Evolutionary conservation across 2,888 invertebrate genomes (phyloP).

Genomic region (Agrotis puta): DNA sequence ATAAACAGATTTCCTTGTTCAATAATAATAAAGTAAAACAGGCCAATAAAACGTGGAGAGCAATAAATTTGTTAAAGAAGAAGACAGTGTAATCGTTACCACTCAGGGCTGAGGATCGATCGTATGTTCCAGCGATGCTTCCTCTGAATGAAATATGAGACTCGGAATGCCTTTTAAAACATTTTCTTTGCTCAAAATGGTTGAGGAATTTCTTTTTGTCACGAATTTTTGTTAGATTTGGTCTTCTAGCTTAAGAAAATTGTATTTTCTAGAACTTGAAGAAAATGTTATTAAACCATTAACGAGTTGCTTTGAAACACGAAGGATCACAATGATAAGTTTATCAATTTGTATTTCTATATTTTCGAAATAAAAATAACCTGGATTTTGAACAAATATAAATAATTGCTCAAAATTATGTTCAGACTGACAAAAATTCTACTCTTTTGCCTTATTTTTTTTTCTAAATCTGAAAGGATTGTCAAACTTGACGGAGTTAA

Average conservation of each 20-base stretch:
- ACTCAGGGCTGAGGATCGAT: slow-evolving; percentile 53
- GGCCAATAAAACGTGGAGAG: slow-evolving; percentile 46
- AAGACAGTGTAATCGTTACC: slow-evolving; percentile 50
- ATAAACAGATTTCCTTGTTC: slow-evolving; percentile 34
- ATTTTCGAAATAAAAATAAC: too few species aligned
- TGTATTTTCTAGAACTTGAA: slow-evolving; percentile 14
- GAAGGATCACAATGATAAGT: not conserved
- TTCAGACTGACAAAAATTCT: not conserved
- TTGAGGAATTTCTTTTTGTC: slow-evolving; percentile 35
- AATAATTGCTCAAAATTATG: not conserved
- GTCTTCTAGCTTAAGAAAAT: slow-evolving; percentile 2
- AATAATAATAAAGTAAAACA: slow-evolving; percentile 53
- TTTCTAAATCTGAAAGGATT: too few species aligned
- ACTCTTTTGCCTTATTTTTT: too few species aligned
- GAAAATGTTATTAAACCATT: not conserved
- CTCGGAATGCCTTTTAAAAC: slow-evolving; percentile 63
- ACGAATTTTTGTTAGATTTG: slow-evolving; percentile 16
- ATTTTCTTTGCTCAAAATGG: slow-evolving; percentile 49
- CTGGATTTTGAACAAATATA: too few species aligned
- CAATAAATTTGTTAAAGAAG: slow-evolving; percentile 49
- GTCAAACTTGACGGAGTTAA: too few species aligned
- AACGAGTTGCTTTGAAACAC: slow-evolving; percentile 1
- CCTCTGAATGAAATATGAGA: slow-evolving; percentile 66
- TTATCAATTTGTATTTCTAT: not conserved
- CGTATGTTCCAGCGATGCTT: slow-evolving; percentile 33